Evolutionary conservation across 2,113 vertebrate genomes (phyloP).

Genomic region (Talpa occidentalis): DNA sequence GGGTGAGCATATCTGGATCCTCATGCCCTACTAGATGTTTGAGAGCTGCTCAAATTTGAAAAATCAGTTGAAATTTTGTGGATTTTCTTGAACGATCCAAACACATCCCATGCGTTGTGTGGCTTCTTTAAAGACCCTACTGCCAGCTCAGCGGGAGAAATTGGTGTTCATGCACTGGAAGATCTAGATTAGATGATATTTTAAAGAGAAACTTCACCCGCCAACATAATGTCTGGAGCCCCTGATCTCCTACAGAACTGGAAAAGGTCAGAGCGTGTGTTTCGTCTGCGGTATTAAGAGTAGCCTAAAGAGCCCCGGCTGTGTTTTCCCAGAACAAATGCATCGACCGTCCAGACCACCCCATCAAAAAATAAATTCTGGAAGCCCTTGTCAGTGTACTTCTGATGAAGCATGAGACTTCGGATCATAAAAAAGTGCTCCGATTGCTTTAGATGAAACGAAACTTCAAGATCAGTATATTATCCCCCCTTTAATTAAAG

Average conservation of each 20-base stretch:
- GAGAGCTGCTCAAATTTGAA: not conserved
- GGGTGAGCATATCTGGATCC: accelerated
- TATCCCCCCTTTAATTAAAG: not conserved
- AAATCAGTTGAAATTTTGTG: not conserved
- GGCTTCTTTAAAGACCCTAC: not conserved
- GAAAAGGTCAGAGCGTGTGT: not conserved
- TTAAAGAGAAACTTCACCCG: not conserved
- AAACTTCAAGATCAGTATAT: not conserved
- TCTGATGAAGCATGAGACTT: accelerated
- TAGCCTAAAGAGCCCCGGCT: not conserved
- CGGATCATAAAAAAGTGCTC: not conserved
- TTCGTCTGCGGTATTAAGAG: accelerated
- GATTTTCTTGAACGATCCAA: not conserved
- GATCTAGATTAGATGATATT: not conserved
- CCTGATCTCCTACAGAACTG: too few relatives aligned
- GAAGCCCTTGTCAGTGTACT: not conserved
- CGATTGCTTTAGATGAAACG: not conserved
- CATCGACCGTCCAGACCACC: not conserved
- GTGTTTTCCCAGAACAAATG: not conserved
- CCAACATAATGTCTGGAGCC: not conserved
- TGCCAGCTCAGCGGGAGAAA: not conserved
- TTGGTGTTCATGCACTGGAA: not conserved
- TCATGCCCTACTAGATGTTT: not conserved
- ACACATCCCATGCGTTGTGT: accelerated
- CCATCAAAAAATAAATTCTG: not conserved